These are phyloP conservation scores for Limnothrissa miodon DNA, from an alignment of 2,113 vertebrate genomes.

Conservation along the genomic window DNA sequence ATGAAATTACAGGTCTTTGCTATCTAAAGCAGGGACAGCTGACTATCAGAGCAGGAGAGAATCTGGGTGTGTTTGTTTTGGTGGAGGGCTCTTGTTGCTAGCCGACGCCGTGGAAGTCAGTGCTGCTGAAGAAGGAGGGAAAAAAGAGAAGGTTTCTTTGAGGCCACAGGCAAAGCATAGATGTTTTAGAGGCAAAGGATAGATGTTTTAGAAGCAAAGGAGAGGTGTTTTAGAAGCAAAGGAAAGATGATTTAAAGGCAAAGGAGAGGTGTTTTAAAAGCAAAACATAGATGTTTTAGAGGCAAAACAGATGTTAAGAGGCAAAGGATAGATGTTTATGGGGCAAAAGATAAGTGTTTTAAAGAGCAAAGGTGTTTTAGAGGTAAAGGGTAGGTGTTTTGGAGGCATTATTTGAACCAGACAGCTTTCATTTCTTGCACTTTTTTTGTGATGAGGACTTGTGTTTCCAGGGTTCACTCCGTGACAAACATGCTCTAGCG, in stretches of 20 bases:
- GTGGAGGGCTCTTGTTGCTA: slow-evolving; percentile 44
- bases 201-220: too few species aligned
- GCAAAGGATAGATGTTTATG: too few species aligned
- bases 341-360: too few species aligned
- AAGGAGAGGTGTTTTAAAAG: too few species aligned
- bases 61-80: slow-evolving; percentile 45
- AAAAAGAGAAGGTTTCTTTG: slow-evolving; percentile 1
- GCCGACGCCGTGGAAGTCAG: slow-evolving; percentile 27
- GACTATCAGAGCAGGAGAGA: slow-evolving; percentile 38
- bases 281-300: too few species aligned
- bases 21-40: slow-evolving; percentile 46
- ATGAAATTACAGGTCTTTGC: slow-evolving; percentile 54
- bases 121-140: background rate
- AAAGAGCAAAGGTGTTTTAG: too few species aligned
- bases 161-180: slow-evolving; percentile 34
- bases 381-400: slow-evolving; percentile 23
- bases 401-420: slow-evolving; percentile 21
- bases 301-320: too few species aligned
- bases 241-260: too few species aligned
- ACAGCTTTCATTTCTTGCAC: slow-evolving; percentile 12
- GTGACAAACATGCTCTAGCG: slow-evolving; percentile 24
- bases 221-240: too few species aligned
- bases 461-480: slow-evolving; percentile 25
- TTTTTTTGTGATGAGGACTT: slow-evolving; percentile 7
- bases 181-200: too few species aligned